Base-by-base conservation (phyloP, 2,113 vertebrate genomes). In the Lepisosteus osseus region DNA sequence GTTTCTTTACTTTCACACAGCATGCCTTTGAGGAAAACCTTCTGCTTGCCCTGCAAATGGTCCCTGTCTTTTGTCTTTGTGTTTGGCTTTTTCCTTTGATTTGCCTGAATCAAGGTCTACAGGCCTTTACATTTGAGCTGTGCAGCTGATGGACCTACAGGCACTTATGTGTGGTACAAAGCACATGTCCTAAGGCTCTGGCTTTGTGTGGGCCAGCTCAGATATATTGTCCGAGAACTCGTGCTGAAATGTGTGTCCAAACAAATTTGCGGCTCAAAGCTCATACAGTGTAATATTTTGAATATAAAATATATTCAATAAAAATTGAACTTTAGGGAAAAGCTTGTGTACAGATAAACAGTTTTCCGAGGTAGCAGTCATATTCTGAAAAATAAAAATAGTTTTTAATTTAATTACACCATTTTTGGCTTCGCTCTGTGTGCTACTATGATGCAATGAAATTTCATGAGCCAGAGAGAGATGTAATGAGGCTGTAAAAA, bases 21-120 rank as follows among this genome's bases (percentile, higher is more conserved):
- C 41, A 40, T 69, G 67, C 59, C 72, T 74, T 42, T n/a, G 67
- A 69, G 66, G 72, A 47, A 54, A 63, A 54, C 40, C 68, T 59
- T 62, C 63, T 15, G 61, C 54, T 51, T 29, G 71, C 40, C 9
- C 40, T 9, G 29, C 76, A 68, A 14, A 71, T 77, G 69, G 76
- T 68, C 44, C 59, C 47, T 57, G 61, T 51, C 61, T 62, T 74
- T 77, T 74, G 65, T 77, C 54, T 54, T 47, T 66, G 29, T 15
- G 40, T 45, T 74, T 62, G 47, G n/a, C 55, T 56, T 54, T 61
- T 69, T n/a, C 64, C 57, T 45, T 40, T 45, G 44, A 66, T 70
- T 61, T 51, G 40, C 62, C 43, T 44, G 47, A 47, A 67, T 61
- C 54, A 67, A 43, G 42, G 51, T 45, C 17, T 7, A 29, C 44